Percentiles rank a stretch among this genome's conserved stretches.
Conservation (phyloP, 1,140 invertebrate genomes). For the Arctopsyche grandis region DNA sequence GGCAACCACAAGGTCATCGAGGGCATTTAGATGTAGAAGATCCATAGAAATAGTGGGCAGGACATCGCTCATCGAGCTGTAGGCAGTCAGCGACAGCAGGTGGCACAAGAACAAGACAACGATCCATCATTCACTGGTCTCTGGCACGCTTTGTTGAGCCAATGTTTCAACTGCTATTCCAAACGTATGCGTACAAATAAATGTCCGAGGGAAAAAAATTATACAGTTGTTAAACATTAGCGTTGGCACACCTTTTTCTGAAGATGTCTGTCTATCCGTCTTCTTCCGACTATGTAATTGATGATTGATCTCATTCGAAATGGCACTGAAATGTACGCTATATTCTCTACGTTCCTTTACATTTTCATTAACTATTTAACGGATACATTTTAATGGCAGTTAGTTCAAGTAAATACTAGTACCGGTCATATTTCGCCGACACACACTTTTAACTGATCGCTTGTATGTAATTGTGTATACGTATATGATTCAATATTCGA, state of each 20-base stretch:
- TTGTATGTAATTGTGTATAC: too few species aligned
- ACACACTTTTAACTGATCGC: too few species aligned
- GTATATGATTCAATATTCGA: too few species aligned
- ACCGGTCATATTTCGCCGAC: too few species aligned
- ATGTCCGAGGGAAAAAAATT: background rate
- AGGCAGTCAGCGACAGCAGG: slow-evolving; percentile 44
- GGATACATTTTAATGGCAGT: too few species aligned
- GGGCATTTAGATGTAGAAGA: too few species aligned
- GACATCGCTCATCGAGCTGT: slow-evolving; percentile 22
- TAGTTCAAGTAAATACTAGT: too few species aligned
- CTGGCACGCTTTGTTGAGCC: slow-evolving; percentile 31
- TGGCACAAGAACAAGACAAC: slow-evolving; percentile 20
- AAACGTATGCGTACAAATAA: background rate
- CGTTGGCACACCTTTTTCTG: background rate
- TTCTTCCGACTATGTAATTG: slow-evolving; percentile 14
- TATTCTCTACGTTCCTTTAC: too few species aligned
- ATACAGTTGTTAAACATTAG: background rate
- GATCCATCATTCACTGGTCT: slow-evolving; percentile 46
- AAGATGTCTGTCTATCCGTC: background rate
- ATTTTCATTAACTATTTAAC: too few species aligned
- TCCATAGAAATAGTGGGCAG: too few species aligned
- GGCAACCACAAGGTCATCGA: too few species aligned
- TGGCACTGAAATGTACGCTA: background rate
- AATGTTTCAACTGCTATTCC: slow-evolving; percentile 34
- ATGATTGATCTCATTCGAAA: slow-evolving; percentile 16